These are phyloP conservation scores for Eupithecia tripunctaria DNA, from an alignment of 2,888 invertebrate species.

Conservation along the genomic window DNA sequence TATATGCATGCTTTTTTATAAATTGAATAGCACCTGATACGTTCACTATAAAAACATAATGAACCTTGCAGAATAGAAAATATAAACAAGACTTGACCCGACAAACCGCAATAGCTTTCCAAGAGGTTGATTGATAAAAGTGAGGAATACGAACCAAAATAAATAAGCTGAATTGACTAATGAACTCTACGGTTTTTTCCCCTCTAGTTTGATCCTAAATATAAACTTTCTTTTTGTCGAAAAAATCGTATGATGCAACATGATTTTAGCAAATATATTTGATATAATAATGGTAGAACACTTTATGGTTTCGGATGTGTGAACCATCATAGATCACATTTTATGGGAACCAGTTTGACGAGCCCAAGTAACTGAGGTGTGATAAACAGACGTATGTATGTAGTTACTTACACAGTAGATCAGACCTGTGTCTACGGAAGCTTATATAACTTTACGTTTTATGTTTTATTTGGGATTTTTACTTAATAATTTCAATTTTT, in stretches of 20 bases:
- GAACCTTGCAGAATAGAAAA: constrained; percentile 45
- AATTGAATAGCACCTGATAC: background rate
- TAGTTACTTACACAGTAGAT: background rate
- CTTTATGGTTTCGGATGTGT: background rate
- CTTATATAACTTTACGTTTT: background rate
- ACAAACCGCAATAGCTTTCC: background rate
- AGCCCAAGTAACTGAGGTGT: background rate
- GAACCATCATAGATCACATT: background rate
- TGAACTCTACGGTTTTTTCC: too few species aligned
- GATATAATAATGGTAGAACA: background rate
- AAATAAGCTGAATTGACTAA: background rate
- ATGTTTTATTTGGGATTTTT: background rate
- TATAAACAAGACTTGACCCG: constrained; percentile 52
- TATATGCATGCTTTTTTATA: too few species aligned
- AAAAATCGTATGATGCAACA: background rate
- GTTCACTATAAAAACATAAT: background rate
- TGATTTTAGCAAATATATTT: background rate
- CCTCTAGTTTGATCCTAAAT: background rate
- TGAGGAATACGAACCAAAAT: constrained; percentile 15
- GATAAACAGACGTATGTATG: background rate
- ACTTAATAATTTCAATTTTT: background rate
- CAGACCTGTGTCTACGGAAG: background rate
- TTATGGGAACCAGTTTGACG: background rate
- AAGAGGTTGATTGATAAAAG: constrained; percentile 34
- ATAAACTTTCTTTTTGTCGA: background rate